Evolutionary conservation across 2,113 vertebrate genomes (phyloP), one percentile per base, ranked within the genome.

Genomic region (Gyps fulvus): DNA sequence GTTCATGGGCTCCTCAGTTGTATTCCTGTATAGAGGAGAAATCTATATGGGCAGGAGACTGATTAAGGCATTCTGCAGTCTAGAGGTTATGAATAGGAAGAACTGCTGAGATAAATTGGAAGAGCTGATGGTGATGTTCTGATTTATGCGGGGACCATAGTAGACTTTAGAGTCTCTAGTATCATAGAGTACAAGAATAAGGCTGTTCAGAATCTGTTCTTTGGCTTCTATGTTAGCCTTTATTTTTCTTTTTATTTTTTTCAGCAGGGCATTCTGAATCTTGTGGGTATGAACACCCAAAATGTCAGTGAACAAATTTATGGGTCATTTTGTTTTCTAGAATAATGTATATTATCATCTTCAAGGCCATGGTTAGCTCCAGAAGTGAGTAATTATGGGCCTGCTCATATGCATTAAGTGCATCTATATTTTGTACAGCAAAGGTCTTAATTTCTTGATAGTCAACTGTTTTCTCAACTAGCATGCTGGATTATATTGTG

Each of bases 71-170:
- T 89, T 87, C 62, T 40, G 5, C 40, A 85, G 40, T 58, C 70
- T 65, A 65, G 34, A 85, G 54, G 11, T 67, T 87, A 36, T 61
- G 69, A 97, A 93, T 69, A 94, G 50, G 72, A 92, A 78, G 86
- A 83, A 49, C 47, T 69, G 26, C 54, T 83, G 73, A 65, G 45
- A 72, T 49, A 66, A 85, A 83, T 25, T 81, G 12, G 43, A 79
- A 93, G 40, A 91, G 34, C 66, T 86, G 49, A 82, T 57, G 27
- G 57, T 59, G 52, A 82, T 61, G 13, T 25, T 92, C 89, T 80
- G 62, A 87, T 93, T 95, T 89, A 73, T 50, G 49, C 13, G 2
- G 34, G 9, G n/a, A 49, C 15, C 8, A 5, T 25, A 61, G 45
- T 10, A 69, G 40, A 22, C 13, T 69, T 83, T 26, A 11, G 34